A percentile compares a stretch with the other conserved stretches of the same genome.
Conservation (phyloP, 2,797 vertebrate genomes). For the Rhinophrynus dorsalis region DNA sequence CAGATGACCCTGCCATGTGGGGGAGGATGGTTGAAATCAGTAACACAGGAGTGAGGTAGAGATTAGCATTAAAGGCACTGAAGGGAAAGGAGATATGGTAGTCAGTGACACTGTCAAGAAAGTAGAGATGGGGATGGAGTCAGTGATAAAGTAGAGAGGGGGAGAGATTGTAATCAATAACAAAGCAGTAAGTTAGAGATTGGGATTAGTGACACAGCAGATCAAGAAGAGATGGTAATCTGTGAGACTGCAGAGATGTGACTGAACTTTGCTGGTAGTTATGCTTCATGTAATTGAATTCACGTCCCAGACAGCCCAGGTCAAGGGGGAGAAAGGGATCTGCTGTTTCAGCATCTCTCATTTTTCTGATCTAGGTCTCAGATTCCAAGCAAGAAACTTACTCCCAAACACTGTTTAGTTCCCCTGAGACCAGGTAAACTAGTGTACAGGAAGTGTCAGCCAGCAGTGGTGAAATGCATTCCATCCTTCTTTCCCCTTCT, state of each 20-base stretch:
- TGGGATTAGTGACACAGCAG: no score
- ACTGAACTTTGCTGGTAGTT: no score
- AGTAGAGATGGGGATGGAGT: no score
- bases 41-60: no score
- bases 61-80: no score
- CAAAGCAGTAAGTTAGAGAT: no score
- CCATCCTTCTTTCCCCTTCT: neutral
- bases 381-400: conserved; percentile 1
- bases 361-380: conserved; percentile 14
- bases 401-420: neutral
- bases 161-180: neutral
- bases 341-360: conserved; percentile 7
- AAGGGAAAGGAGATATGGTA: no score
- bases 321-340: conserved; percentile 10
- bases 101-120: no score
- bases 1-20: no score
- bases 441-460: neutral
- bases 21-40: no score
- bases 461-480: neutral
- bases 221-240: no score
- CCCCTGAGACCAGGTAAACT: neutral
- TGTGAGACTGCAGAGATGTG: no score
- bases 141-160: neutral
- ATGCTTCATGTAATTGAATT: neutral
- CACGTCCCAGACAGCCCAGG: conserved; percentile 9